Percentiles rank a stretch among this genome's conserved stretches.
These are phyloP conservation scores for Riparia riparia DNA, from an alignment of 2,113 vertebrate genomes.

Conservation along the genomic window DNA sequence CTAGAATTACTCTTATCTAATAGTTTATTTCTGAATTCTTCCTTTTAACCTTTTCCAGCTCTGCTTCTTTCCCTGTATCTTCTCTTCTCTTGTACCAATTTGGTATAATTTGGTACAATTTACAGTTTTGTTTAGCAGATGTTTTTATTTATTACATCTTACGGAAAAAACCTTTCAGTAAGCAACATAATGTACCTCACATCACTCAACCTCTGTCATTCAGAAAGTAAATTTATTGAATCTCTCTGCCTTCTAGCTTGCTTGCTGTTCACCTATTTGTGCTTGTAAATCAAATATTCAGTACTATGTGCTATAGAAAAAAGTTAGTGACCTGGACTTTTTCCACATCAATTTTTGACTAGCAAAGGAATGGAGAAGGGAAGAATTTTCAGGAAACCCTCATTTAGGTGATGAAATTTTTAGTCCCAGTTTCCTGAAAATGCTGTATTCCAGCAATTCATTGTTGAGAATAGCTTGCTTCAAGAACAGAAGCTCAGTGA, in stretches of 20 bases:
- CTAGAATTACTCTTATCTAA: neutral
- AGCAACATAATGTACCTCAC: neutral
- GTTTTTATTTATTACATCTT: neutral
- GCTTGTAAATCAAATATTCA: neutral
- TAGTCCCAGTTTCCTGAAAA: neutral
- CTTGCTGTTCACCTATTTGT: neutral
- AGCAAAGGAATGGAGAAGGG: neutral
- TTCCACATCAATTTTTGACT: neutral
- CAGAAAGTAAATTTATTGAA: neutral
- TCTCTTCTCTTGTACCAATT: neutral
- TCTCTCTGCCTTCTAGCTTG: neutral
- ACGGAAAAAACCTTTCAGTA: neutral
- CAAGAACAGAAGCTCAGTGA: neutral
- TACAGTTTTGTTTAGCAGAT: neutral
- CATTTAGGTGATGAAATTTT: neutral
- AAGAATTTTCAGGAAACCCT: neutral
- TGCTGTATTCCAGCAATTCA: neutral
- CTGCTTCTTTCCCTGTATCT: neutral
- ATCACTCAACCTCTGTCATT: neutral
- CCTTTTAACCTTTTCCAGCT: neutral
- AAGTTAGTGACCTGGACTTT: neutral
- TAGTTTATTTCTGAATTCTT: neutral
- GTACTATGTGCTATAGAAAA: neutral
- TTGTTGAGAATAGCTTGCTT: neutral
- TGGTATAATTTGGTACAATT: too few species aligned